phyloP scores from a whole-genome alignment of 2,888 invertebrate species.

The Leptothorax acervorum region DNA sequence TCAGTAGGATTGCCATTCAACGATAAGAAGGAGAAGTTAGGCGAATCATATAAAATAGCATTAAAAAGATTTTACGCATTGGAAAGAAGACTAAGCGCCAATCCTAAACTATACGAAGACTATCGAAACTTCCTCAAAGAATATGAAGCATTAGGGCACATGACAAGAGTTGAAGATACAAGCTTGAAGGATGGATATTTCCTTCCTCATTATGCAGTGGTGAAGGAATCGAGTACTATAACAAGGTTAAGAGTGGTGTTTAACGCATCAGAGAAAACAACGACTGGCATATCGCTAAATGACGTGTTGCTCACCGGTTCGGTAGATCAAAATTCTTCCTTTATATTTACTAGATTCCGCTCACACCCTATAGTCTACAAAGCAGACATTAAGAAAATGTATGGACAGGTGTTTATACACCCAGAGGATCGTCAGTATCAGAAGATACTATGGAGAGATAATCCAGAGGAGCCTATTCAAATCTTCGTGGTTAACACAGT shows the following conservation, averaged over 20 bases:
- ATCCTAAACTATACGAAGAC: neutral
- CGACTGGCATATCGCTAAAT: neutral
- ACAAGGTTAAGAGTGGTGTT: neutral
- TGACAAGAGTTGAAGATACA: neutral
- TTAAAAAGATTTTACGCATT: neutral
- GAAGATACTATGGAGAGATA: slow-evolving; percentile 1
- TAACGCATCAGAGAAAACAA: neutral
- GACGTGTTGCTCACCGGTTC: neutral
- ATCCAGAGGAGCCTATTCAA: neutral
- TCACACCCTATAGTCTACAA: neutral
- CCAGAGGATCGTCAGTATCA: neutral
- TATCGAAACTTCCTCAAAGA: neutral
- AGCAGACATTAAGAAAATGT: neutral
- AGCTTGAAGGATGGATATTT: neutral
- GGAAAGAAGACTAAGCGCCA: neutral
- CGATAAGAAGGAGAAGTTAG: neutral
- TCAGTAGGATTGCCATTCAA: slow-evolving; percentile 9
- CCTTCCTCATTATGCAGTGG: slow-evolving; percentile 5
- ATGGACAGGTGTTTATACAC: slow-evolving; percentile 1
- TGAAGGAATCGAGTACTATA: neutral
- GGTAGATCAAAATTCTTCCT: neutral
- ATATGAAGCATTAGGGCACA: slow-evolving; percentile 1
- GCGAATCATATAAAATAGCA: neutral
- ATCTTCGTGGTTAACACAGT: neutral
- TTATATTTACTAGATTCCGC: neutral